These are phyloP conservation scores for Drosophila eohydei DNA, from an alignment of 2,888 invertebrate species.

Conservation along the genomic window DNA sequence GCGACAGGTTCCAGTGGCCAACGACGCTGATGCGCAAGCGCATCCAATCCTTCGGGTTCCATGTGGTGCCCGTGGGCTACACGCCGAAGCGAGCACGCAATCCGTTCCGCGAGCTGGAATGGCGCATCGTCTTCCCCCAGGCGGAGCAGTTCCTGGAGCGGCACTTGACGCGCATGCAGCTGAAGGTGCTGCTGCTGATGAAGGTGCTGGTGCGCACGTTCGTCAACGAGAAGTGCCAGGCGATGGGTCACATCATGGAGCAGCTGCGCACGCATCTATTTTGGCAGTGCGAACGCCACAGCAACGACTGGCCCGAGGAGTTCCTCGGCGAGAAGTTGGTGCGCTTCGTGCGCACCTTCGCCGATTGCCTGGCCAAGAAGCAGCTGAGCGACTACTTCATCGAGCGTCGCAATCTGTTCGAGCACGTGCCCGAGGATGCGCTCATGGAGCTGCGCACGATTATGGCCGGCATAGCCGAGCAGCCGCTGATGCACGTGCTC, in stretches of 20 bases:
- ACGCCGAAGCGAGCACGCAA: constrained; percentile 88
- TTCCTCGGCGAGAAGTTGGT: constrained; percentile 89
- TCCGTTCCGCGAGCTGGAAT: constrained; percentile 89
- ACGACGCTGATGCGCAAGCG: constrained; percentile 88
- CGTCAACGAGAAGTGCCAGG: constrained; percentile 86
- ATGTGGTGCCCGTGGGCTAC: constrained; percentile 90
- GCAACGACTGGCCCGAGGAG: constrained; percentile 90
- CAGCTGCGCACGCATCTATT: constrained; percentile 91
- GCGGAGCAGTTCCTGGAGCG: constrained; percentile 91
- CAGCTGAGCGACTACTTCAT: constrained; percentile 91
- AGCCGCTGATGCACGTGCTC: constrained; percentile 90
- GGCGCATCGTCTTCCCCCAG: constrained; percentile 91
- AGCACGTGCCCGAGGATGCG: constrained; percentile 88
- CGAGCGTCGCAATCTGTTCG: constrained; percentile 89
- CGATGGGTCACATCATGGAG: constrained; percentile 88
- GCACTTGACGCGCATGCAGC: constrained; percentile 89
- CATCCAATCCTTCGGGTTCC: constrained; percentile 88
- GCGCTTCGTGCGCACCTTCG: constrained; percentile 88
- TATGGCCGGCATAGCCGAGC: constrained; percentile 89
- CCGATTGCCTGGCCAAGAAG: constrained; percentile 87
- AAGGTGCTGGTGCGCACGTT: constrained; percentile 90
- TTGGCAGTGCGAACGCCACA: constrained; percentile 91
- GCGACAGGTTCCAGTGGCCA: constrained; percentile 89
- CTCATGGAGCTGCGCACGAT: constrained; percentile 88
- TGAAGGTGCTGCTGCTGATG: constrained; percentile 89